These are phyloP conservation scores for Trissolcus japonicus DNA, from an alignment of 2,888 invertebrate genomes.

Conservation along the genomic window DNA sequence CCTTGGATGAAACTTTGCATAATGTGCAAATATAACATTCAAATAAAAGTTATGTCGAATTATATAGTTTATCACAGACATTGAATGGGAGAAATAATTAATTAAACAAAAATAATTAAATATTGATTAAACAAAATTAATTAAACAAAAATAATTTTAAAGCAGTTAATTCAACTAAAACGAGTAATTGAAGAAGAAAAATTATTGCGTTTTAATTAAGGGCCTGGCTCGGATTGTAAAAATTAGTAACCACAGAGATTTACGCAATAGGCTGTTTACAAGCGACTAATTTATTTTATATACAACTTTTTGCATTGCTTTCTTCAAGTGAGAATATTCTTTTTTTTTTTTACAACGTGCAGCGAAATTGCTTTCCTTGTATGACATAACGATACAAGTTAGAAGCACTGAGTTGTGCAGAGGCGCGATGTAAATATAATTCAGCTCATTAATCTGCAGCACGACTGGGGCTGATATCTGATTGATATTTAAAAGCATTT, in stretches of 20 bases:
- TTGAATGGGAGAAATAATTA: too few species aligned
- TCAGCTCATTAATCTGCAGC: constrained; percentile 10
- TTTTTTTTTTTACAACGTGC: constrained; percentile 10
- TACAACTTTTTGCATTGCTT: constrained; percentile 4
- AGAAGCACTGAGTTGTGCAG: not conserved
- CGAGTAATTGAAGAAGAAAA: too few species aligned
- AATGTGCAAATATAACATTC: not conserved
- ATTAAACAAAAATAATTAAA: not conserved
- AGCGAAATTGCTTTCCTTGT: constrained; percentile 6
- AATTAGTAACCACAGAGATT: not conserved
- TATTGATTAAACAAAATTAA: too few species aligned
- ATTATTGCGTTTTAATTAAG: not conserved
- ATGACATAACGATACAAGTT: constrained; percentile 13
- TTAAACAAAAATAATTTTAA: too few species aligned
- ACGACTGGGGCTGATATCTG: too few species aligned
- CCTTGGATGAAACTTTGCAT: not conserved
- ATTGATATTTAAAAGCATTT: too few species aligned
- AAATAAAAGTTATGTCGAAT: not conserved
- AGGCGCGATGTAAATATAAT: not conserved
- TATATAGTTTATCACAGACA: too few species aligned
- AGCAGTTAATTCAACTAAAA: too few species aligned
- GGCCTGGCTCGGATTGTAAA: not conserved
- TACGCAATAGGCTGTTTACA: constrained; percentile 6
- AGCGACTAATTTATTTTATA: constrained; percentile 11
- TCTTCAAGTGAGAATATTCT: constrained; percentile 12